phyloP scores from a whole-genome alignment of 2,888 invertebrate species.

The Escarpia spicata region DNA sequence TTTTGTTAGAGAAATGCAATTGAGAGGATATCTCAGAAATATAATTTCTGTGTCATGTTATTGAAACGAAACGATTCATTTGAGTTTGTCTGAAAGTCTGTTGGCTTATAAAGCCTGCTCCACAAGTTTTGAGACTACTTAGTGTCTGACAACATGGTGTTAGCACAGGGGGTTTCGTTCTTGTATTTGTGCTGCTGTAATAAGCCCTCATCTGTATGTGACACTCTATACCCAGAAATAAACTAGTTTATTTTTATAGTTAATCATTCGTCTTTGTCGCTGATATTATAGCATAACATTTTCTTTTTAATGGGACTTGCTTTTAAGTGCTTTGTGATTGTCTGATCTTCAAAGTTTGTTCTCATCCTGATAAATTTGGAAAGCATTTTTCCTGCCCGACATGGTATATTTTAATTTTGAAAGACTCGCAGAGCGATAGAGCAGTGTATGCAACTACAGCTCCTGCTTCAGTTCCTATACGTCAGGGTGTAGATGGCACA shows the following conservation, averaged over 20 bases:
- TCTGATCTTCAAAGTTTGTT: too few species aligned
- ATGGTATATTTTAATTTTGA: not conserved
- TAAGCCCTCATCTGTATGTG: not conserved
- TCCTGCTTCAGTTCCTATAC: not conserved
- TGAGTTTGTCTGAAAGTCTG: not conserved
- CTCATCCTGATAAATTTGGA: not conserved
- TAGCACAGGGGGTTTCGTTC: not conserved
- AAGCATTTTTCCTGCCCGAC: not conserved
- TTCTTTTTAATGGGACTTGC: not conserved
- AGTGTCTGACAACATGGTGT: not conserved
- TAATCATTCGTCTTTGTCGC: not conserved
- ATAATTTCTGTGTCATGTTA: not conserved
- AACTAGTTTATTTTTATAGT: not conserved
- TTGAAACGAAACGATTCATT: not conserved
- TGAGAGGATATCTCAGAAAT: not conserved
- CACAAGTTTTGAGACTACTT: not conserved
- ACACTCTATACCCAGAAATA: not conserved
- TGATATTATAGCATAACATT: not conserved
- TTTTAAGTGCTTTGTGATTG: not conserved
- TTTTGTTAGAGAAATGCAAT: not conserved
- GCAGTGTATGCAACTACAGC: not conserved
- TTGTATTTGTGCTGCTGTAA: too few species aligned
- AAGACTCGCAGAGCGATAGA: not conserved
- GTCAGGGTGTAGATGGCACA: not conserved
- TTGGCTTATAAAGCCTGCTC: not conserved